Base-by-base conservation (phyloP, 2,113 vertebrate genomes). In the Thalassoma bifasciatum region DNA sequence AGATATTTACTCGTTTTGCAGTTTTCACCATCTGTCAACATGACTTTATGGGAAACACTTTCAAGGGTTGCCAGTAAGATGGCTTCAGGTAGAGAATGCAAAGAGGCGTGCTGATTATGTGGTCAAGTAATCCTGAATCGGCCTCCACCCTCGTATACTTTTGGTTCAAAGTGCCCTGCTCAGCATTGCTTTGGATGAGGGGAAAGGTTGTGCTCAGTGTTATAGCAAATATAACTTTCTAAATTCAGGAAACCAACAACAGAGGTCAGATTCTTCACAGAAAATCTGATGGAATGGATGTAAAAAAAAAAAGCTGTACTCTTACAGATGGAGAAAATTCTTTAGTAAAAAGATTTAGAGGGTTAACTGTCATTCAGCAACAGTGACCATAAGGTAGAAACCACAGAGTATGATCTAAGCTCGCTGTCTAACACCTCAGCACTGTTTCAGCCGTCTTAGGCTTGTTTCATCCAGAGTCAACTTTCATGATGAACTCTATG, bases 201-300 rank as follows among this genome's bases (percentile, higher is more conserved):
- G 91, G 87, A 86, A 89, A 77, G 86, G 88, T 85, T 51, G 64
- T 63, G 85, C 69, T 88, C 85, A 88, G 88, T 86, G 84, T 82
- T 72, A 81, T 84, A 71, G 83, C 88, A 88, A 92, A 91, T 87
- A 91, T 74, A 89, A 91, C 90, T 93, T 92, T 90, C 89, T 92
- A 89, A 87, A 86, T 84, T 89, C 90, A 72, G 75, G 78, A 70
- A 22, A 51, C 69, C 64, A 51, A 91, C 85, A 87, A 23, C 77
- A 88, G 60, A 30, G 71, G 69, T 79, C 75, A 69, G 69, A 72
- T 81, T 75, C 57, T 14, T 67, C n/a, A n/a, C 72, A 72, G 87
- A 75, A 78, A 22, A 87, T 91, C 90, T 91, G 88, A 92, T 92
- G 82, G 89, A 68, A 79, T 66, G 51, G 69, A 72, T 87, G 79